Percentiles rank a stretch among this genome's conserved stretches.
Conservation (phyloP, 2,113 vertebrate genomes). For the Aspidoscelis tigris region DNA sequence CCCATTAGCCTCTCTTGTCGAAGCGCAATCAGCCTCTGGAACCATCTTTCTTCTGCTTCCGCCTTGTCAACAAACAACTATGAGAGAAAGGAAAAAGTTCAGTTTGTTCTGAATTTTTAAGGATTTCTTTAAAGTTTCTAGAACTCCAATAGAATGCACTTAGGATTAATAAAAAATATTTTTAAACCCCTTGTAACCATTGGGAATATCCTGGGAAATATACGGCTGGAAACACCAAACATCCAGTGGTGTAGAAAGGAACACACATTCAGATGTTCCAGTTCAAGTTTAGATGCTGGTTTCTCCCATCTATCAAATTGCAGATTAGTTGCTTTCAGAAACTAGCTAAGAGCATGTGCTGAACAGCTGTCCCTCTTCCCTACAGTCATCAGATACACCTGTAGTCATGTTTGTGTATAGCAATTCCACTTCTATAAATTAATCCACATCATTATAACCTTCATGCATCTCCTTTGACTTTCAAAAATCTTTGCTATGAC, state of each 20-base stretch:
- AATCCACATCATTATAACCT: background rate
- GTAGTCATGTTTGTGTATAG: background rate
- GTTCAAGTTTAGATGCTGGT: background rate
- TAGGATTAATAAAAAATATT: no score
- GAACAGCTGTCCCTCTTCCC: background rate
- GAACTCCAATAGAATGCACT: no score
- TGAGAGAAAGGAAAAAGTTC: background rate
- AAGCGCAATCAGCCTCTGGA: conserved; percentile 87
- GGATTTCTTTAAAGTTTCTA: no score
- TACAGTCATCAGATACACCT: background rate
- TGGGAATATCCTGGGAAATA: background rate
- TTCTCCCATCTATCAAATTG: background rate
- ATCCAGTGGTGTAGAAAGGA: background rate
- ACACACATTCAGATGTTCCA: background rate
- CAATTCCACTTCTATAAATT: background rate
- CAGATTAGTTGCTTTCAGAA: background rate
- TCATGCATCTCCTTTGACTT: background rate
- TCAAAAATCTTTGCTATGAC: background rate
- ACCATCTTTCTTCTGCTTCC: conserved; percentile 92
- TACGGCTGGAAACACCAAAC: background rate
- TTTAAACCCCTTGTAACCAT: accelerated
- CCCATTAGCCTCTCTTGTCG: conserved; percentile 95
- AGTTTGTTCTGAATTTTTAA: background rate
- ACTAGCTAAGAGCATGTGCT: background rate
- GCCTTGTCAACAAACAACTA: conserved; percentile 94